These are phyloP conservation scores for Orchesella cincta DNA, from an alignment of 1,140 invertebrate genomes.

Conservation along the genomic window DNA sequence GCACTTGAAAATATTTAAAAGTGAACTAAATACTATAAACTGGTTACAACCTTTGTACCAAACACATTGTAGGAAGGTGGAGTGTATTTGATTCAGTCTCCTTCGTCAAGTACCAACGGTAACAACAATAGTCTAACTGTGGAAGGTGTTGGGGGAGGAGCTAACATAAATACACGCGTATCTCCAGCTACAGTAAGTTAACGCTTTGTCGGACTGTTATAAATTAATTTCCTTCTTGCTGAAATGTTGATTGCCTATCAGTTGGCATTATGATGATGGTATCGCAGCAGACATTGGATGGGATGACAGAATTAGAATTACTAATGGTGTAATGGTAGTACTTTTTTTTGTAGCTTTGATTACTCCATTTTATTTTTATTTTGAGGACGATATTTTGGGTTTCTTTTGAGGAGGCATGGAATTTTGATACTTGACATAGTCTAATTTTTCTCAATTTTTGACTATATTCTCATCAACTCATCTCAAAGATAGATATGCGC, in stretches of 20 bases:
- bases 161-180: constrained; percentile 77
- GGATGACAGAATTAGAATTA: neutral
- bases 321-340: neutral
- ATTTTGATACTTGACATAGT: no score
- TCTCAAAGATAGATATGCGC: no score
- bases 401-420: no score
- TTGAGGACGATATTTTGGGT: neutral
- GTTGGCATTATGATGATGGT: no score
- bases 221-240: no score
- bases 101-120: constrained; percentile 61
- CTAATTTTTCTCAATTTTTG: no score
- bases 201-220: no score
- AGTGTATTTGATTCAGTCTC: constrained; percentile 64
- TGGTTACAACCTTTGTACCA: constrained; percentile 52
- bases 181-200: constrained; percentile 76
- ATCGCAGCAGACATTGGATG: neutral
- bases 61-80: constrained; percentile 56
- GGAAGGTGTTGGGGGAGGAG: constrained; percentile 59
- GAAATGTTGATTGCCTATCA: neutral
- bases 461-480: no score
- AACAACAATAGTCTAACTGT: constrained; percentile 60
- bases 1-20: neutral
- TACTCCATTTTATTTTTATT: neutral
- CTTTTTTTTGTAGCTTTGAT: neutral
- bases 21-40: neutral